These are phyloP conservation scores for Diarsia dahlii DNA, from an alignment of 2,888 invertebrate species.

Conservation along the genomic window DNA sequence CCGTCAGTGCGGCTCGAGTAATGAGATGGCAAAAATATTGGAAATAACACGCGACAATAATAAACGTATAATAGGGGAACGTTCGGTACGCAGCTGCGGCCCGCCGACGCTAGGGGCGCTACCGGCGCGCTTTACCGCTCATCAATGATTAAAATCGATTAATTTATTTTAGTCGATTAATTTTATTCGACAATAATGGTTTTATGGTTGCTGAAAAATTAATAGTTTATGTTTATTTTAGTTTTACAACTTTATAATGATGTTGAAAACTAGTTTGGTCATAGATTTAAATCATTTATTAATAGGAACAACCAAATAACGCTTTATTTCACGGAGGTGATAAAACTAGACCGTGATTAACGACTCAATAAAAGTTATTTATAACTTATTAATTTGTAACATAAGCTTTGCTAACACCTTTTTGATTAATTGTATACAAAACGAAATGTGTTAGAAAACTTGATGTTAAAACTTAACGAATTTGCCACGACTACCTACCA, in stretches of 20 bases:
- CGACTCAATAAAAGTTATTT: slow-evolving; percentile 35
- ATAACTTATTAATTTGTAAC: slow-evolving; percentile 37
- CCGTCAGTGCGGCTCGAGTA: slow-evolving; percentile 82
- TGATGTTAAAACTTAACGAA: neutral
- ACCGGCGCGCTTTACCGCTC: slow-evolving; percentile 67
- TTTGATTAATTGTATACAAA: slow-evolving; percentile 23
- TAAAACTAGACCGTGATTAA: slow-evolving; percentile 50
- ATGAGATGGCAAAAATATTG: slow-evolving; percentile 90
- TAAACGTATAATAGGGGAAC: slow-evolving; percentile 81
- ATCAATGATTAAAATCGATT: slow-evolving; percentile 67
- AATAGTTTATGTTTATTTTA: slow-evolving; percentile 38
- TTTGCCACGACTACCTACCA: neutral
- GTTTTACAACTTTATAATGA: slow-evolving; percentile 48
- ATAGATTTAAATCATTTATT: slow-evolving; percentile 27
- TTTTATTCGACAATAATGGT: slow-evolving; percentile 38
- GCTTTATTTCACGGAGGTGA: slow-evolving; percentile 40
- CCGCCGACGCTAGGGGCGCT: slow-evolving; percentile 79
- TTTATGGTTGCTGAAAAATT: slow-evolving; percentile 39
- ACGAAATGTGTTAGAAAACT: neutral
- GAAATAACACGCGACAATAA: slow-evolving; percentile 87
- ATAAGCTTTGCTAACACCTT: slow-evolving; percentile 21
- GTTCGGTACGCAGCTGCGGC: slow-evolving; percentile 78
- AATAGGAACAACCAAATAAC: slow-evolving; percentile 30
- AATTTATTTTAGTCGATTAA: slow-evolving; percentile 54
- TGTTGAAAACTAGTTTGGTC: slow-evolving; percentile 48